Base-by-base conservation (phyloP, 2,797 vertebrate genomes). In the Microchirus variegatus region DNA sequence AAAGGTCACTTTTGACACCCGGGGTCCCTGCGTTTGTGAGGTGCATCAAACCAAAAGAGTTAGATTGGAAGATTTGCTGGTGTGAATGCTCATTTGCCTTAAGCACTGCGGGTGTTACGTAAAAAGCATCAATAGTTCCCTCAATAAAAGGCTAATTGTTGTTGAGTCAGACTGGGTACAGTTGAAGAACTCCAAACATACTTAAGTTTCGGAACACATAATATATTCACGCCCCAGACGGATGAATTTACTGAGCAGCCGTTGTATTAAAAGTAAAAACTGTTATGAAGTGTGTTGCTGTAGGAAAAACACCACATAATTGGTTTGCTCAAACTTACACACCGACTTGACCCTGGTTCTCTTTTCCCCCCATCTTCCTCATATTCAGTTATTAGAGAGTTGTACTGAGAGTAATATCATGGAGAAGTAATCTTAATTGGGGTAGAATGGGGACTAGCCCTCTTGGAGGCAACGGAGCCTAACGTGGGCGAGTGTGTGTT, bases 401-500 rank as follows among this genome's bases (percentile, higher is more conserved):
- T 81, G 67, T 65, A 63, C 77, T 65, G 67, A 75, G 70, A 75
- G 67, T 62, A 77, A 74, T 80, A 75, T 70, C 59, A 62, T 38
- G 12, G 38, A 56, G 56, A 81, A 85, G 78, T 68, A 53, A 57
- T 68, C 59, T 76, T 83, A 86, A 87, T 85, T 83, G 75, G 67
- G 72, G 53, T 64, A 67, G 70, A 80, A 81, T 59, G 44, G 45
- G 66, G 55, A 76, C 59, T 63, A 51, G 53, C 46, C 46, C 72
- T 82, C 72, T 68, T 80, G 67, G 53, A 76, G 82, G 80, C 75
- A 22, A 49, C 59, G 75, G 60, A 85, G 76, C 80, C 19, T 48
- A 84, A 84, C 45, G 69, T 64, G 72, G 70, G 80, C 65, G 75
- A 86, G 54, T 75, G 67, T 75, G 67, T 77, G 82, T 80, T 75